These are phyloP conservation scores for Pyrrhosoma nymphula DNA, from an alignment of 2,888 invertebrate genomes.

Conservation along the genomic window DNA sequence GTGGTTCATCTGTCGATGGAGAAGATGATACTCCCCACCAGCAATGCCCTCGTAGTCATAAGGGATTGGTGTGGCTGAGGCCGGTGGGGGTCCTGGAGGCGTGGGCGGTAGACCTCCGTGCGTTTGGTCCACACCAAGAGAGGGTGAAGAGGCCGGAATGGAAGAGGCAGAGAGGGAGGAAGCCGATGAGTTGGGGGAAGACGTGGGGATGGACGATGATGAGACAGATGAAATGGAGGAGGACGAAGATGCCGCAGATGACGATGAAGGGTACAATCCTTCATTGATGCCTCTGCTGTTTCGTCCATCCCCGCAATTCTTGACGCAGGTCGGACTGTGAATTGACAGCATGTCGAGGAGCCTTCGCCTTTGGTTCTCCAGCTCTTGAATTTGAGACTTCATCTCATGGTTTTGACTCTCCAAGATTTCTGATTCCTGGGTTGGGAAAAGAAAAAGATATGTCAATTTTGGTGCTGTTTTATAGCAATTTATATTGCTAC, in stretches of 20 bases:
- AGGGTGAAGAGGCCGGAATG: constrained; percentile 40
- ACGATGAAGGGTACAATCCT: constrained; percentile 52
- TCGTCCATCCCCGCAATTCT: constrained; percentile 74
- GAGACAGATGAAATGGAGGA: constrained; percentile 49
- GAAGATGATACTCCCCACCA: constrained; percentile 37
- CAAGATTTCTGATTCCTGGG: constrained; percentile 88
- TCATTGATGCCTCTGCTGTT: constrained; percentile 15
- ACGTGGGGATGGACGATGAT: not conserved
- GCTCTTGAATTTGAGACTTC: constrained; percentile 89
- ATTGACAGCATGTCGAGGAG: constrained; percentile 89
- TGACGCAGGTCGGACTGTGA: constrained; percentile 87
- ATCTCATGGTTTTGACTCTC: constrained; percentile 92
- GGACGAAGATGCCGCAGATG: constrained; percentile 47
- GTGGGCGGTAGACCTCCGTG: constrained; percentile 27
- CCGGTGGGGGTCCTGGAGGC: constrained; percentile 34
- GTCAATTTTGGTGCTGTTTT: not conserved
- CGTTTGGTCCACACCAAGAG: constrained; percentile 6
- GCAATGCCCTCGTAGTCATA: constrained; percentile 54
- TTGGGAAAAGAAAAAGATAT: constrained; percentile 1
- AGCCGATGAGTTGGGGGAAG: not conserved
- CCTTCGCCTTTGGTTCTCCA: constrained; percentile 89
- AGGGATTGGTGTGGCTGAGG: constrained; percentile 19
- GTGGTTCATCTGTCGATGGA: constrained; percentile 48
- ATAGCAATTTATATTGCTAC: not conserved
- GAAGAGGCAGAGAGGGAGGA: not conserved